Evolutionary conservation across 2,888 invertebrate species (phyloP).

Genomic region (Erebia aethiops): DNA sequence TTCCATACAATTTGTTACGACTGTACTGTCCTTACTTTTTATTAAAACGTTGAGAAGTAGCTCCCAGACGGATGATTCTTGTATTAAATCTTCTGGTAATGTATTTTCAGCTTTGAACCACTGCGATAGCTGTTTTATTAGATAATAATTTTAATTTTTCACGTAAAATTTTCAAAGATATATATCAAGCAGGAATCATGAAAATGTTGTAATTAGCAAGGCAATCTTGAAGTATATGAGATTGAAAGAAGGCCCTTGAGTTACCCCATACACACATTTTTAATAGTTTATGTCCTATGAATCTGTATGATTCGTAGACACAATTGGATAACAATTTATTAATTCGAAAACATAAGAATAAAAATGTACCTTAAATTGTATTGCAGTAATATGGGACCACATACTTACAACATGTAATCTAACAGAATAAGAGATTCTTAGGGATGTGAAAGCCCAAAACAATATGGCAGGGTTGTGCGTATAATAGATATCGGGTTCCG

Average conservation of each 20-base stretch:
- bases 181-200: too few relatives aligned
- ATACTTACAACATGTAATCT: constrained; percentile 65
- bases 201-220: too few relatives aligned
- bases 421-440: constrained; percentile 60
- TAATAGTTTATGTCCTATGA: too few relatives aligned
- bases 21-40: constrained; percentile 50
- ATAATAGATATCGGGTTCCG: constrained; percentile 63
- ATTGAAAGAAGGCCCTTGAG: too few relatives aligned
- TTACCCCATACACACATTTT: too few relatives aligned
- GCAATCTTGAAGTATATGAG: too few relatives aligned
- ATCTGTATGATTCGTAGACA: too few relatives aligned
- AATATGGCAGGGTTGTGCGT: constrained; percentile 73
- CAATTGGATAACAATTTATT: too few relatives aligned
- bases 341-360: too few relatives aligned
- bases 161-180: too few relatives aligned
- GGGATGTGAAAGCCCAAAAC: constrained; percentile 71
- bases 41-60: constrained; percentile 63
- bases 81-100: constrained; percentile 63
- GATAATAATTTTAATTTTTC: too few relatives aligned
- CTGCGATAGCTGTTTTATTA: constrained; percentile 58
- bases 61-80: constrained; percentile 64
- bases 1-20: constrained; percentile 60
- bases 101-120: constrained; percentile 68
- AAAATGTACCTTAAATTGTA: background rate
- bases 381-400: background rate